Percentiles rank a stretch among this genome's conserved stretches.
Evolutionary conservation across 2,888 invertebrate genomes (phyloP).

Genomic region (Lepidochrysops patricia): DNA sequence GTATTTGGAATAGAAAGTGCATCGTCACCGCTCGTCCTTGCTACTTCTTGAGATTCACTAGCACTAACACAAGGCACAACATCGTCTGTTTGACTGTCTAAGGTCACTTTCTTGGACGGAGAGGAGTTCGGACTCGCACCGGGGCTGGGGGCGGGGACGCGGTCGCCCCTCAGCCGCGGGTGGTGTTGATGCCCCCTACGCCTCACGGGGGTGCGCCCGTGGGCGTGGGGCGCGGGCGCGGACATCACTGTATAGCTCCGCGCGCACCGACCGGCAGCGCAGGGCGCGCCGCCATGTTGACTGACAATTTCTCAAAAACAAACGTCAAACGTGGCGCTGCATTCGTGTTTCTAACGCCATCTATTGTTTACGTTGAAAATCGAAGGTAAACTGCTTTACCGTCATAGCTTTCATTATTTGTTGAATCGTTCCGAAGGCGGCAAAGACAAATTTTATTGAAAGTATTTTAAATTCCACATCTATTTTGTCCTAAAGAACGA

Average conservation of each 20-base stretch:
- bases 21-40: slow-evolving; percentile 73
- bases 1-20: slow-evolving; percentile 68
- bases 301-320: slow-evolving; percentile 44
- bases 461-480: neutral
- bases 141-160: slow-evolving; percentile 69
- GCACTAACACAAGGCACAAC: slow-evolving; percentile 73
- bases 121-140: slow-evolving; percentile 40
- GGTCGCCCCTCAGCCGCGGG: slow-evolving; percentile 78
- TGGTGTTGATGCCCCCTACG: slow-evolving; percentile 85
- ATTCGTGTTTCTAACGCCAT: slow-evolving; percentile 50
- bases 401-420: slow-evolving; percentile 33
- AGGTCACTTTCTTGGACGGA: slow-evolving; percentile 69
- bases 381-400: slow-evolving; percentile 50
- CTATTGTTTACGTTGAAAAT: slow-evolving; percentile 38
- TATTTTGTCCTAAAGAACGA: neutral
- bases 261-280: slow-evolving; percentile 64
- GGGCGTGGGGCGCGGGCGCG: slow-evolving; percentile 72
- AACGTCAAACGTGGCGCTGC: slow-evolving; percentile 53
- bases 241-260: slow-evolving; percentile 68
- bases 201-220: slow-evolving; percentile 75
- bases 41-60: slow-evolving; percentile 72
- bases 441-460: slow-evolving; percentile 30
- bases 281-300: slow-evolving; percentile 76
- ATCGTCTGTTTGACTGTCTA: slow-evolving; percentile 59
- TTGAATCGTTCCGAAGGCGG: slow-evolving; percentile 31